Percentiles rank a stretch among this genome's conserved stretches.
Evolutionary conservation across 2,888 invertebrate species (phyloP).

Genomic region (Yponomeuta sedellus): DNA sequence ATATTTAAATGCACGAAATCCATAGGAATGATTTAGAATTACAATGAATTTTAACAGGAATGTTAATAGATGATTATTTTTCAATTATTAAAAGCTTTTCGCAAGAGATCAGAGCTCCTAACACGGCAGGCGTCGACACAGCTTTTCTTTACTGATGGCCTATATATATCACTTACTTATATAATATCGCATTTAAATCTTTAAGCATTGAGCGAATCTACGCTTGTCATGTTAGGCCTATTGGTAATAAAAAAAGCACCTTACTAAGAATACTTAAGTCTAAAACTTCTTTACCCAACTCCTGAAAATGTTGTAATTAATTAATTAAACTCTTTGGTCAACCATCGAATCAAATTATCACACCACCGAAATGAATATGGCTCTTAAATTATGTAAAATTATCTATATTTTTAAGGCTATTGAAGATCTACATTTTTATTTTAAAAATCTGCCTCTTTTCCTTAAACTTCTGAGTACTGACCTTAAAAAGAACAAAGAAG

Average conservation of each 20-base stretch:
- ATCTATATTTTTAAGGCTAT: not conserved
- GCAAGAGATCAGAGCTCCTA: not conserved
- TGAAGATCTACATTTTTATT: not conserved
- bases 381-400: slow-evolving; percentile 18
- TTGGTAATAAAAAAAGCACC: too few species aligned
- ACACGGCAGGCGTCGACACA: too few species aligned
- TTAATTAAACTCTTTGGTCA: slow-evolving; percentile 50
- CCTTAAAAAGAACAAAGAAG: too few species aligned
- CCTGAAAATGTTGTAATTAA: slow-evolving; percentile 31
- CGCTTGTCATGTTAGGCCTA: too few species aligned
- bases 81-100: not conserved
- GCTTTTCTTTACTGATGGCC: too few species aligned
- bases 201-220: too few species aligned
- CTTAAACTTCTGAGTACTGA: too few species aligned
- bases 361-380: slow-evolving; percentile 26
- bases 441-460: not conserved
- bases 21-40: slow-evolving; percentile 29
- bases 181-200: too few species aligned
- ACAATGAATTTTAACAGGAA: slow-evolving; percentile 23
- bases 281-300: not conserved
- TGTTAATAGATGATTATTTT: slow-evolving; percentile 22
- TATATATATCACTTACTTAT: too few species aligned
- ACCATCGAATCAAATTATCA: slow-evolving; percentile 30
- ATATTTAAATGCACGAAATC: slow-evolving; percentile 25
- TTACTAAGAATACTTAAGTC: not conserved